Percentiles rank a stretch among this genome's conserved stretches.
These are phyloP conservation scores for Synanceia verrucosa DNA, from an alignment of 2,797 vertebrate species.

Conservation along the genomic window DNA sequence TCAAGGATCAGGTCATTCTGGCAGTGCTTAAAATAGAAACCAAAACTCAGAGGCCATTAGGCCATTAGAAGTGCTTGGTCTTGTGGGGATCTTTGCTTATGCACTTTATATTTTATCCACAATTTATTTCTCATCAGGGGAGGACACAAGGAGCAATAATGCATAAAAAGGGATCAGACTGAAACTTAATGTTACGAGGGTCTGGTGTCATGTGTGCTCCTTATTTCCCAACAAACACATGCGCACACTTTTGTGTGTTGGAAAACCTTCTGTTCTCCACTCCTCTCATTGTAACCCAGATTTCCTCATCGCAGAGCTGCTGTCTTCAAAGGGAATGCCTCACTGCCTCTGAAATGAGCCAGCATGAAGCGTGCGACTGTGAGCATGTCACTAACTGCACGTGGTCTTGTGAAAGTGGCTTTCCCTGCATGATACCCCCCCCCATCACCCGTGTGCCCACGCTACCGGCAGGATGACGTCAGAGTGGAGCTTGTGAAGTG, in stretches of 20 bases:
- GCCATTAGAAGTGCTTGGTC: neutral
- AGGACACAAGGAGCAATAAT: neutral
- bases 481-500: conserved; percentile 24
- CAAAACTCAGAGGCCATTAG: neutral
- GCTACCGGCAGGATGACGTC: conserved; percentile 36
- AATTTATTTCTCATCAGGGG: neutral
- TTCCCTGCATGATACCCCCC: conserved; percentile 14
- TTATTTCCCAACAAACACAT: conserved; percentile 10
- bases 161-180: neutral
- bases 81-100: neutral
- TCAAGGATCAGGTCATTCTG: neutral
- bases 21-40: neutral
- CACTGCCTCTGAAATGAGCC: conserved; percentile 39
- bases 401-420: conserved; percentile 47
- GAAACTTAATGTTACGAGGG: neutral
- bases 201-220: neutral
- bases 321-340: conserved; percentile 71
- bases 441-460: neutral
- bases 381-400: conserved; percentile 29
- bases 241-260: neutral
- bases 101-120: neutral
- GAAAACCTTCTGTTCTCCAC: conserved; percentile 30
- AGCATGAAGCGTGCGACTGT: conserved; percentile 1
- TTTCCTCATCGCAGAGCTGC: conserved; percentile 49
- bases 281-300: conserved; percentile 55